phyloP scores from a whole-genome alignment of 2,113 vertebrate genomes.

The Phyllopteryx taeniolatus region DNA sequence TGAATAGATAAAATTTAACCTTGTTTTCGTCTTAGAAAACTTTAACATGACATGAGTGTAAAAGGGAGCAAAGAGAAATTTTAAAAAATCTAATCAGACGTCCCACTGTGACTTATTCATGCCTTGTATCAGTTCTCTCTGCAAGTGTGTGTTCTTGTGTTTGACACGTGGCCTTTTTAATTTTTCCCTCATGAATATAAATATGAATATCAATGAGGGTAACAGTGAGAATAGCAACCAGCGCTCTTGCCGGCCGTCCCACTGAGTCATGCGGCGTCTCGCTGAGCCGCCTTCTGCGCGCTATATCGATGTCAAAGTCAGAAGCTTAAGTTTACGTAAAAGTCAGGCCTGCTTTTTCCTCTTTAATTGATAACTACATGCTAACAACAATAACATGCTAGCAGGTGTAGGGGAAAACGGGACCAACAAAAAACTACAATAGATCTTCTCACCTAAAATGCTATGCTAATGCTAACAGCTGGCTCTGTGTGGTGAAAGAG shows the following conservation, averaged over 20 bases:
- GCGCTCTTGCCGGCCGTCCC: neutral
- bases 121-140: slow-evolving; percentile 32
- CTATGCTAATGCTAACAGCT: no score
- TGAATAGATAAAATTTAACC: no score
- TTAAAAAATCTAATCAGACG: slow-evolving; percentile 10
- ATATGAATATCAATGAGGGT: slow-evolving; percentile 7
- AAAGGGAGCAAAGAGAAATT: neutral
- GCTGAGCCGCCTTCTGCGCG: neutral
- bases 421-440: no score
- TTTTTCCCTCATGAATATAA: slow-evolving; percentile 4
- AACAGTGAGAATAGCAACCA: slow-evolving; percentile 1
- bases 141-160: slow-evolving; percentile 1
- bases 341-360: neutral
- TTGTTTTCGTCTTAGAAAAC: no score
- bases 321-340: neutral
- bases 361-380: neutral
- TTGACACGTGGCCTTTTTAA: slow-evolving; percentile 7
- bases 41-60: neutral
- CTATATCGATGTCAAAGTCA: neutral
- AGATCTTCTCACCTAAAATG: no score
- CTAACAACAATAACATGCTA: neutral
- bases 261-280: neutral
- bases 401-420: neutral
- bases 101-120: slow-evolving; percentile 39
- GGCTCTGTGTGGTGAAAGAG: no score